These are phyloP conservation scores for Enteromius radiatus DNA, from an alignment of 2,797 vertebrate species.

Conservation along the genomic window DNA sequence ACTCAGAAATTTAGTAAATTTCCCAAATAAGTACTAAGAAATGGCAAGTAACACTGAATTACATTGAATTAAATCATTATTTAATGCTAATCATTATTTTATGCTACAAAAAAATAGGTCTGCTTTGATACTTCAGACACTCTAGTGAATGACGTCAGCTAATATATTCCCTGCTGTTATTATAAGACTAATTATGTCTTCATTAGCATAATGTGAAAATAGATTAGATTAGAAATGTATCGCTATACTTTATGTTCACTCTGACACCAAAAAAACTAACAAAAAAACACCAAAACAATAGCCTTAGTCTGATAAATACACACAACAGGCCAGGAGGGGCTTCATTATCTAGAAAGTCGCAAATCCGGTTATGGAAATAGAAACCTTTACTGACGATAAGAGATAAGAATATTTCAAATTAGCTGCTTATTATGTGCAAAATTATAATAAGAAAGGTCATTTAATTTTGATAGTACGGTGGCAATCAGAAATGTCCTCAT, in stretches of 20 bases:
- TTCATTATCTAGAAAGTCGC: conserved; percentile 34
- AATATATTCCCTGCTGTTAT: conserved; percentile 12
- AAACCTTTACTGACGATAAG: conserved; percentile 49
- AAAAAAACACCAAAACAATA: not conserved
- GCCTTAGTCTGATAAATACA: conserved; percentile 1
- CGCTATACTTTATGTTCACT: not conserved
- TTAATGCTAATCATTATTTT: too few relatives aligned
- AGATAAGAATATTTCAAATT: conserved; percentile 49
- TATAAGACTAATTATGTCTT: conserved; percentile 3
- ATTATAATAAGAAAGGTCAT: conserved; percentile 59
- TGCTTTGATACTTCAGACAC: not conserved
- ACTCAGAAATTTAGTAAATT: not conserved
- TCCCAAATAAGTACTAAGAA: not conserved
- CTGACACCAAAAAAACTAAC: not conserved
- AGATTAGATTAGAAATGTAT: not conserved
- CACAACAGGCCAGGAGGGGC: conserved; percentile 12
- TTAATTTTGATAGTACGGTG: conserved; percentile 41
- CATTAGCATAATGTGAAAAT: conserved; percentile 12
- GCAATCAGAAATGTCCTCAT: conserved; percentile 52
- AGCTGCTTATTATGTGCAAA: conserved; percentile 51
- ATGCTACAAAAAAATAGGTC: not conserved
- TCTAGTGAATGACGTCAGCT: not conserved
- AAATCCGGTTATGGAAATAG: conserved; percentile 43
- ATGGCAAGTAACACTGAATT: not conserved
- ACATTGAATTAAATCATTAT: not conserved